Evolutionary conservation across 2,113 vertebrate genomes (phyloP).

Genomic region (Enhydra lutris): DNA sequence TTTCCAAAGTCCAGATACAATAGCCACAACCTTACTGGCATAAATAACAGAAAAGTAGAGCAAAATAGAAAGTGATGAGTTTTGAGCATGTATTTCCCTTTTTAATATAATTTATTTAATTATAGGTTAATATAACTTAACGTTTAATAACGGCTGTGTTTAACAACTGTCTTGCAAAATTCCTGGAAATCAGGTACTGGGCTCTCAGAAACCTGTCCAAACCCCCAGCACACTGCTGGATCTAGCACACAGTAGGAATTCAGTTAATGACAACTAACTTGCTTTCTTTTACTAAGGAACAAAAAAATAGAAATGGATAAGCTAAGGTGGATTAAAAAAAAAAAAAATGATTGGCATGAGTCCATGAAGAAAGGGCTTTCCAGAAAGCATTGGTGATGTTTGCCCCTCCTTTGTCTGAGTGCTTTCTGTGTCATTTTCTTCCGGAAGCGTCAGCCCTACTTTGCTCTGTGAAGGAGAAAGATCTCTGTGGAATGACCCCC

Average conservation of each 20-base stretch:
- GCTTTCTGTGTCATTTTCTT: slow-evolving; percentile 8
- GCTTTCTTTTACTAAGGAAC: background rate
- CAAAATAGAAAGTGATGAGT: background rate
- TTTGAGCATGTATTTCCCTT: background rate
- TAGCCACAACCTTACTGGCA: background rate
- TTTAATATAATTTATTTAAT: background rate
- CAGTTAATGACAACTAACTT: background rate
- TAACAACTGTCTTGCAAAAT: background rate
- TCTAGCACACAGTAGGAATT: background rate
- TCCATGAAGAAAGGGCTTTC: background rate
- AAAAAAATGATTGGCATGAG: background rate
- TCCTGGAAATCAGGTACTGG: background rate
- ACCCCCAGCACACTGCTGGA: no score
- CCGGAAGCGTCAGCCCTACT: background rate
- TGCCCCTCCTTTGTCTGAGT: background rate
- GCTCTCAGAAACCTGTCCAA: background rate
- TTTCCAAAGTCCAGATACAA: background rate
- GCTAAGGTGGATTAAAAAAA: background rate
- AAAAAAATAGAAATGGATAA: slow-evolving; percentile 9
- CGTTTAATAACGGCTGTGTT: background rate
- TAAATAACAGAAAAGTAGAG: background rate
- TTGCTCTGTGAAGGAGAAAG: slow-evolving; percentile 6
- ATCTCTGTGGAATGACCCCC: background rate
- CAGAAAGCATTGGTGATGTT: background rate
- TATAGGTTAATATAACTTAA: background rate